A percentile compares a stretch with the other conserved stretches of the same genome.
Evolutionary conservation across 2,797 vertebrate species (phyloP).

Genomic region (Anniella stebbinsi): DNA sequence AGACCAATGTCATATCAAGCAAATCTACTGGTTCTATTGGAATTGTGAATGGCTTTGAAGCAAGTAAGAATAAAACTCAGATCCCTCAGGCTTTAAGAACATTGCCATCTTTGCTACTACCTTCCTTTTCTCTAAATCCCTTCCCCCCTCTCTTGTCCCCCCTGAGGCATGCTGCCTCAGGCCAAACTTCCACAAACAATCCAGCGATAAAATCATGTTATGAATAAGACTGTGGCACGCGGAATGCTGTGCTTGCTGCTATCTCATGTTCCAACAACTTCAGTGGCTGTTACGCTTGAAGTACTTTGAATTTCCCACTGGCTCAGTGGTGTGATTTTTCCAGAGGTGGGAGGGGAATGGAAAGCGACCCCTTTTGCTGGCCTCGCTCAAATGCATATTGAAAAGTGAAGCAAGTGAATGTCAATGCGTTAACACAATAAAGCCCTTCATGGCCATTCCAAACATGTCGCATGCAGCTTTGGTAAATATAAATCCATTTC

Average conservation of each 20-base stretch:
- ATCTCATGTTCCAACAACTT: conserved; percentile 21
- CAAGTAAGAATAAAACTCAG: background rate
- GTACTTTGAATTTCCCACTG: background rate
- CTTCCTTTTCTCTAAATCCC: background rate
- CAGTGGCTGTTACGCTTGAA: background rate
- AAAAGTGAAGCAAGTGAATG: background rate
- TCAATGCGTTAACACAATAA: background rate
- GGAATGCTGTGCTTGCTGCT: background rate
- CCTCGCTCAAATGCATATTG: background rate
- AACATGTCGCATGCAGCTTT: background rate
- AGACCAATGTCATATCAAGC: background rate
- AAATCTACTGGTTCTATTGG: background rate
- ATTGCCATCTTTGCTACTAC: background rate
- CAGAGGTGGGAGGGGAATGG: background rate
- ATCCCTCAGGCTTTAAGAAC: background rate
- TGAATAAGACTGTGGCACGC: background rate
- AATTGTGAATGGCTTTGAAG: background rate
- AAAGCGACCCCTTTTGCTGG: background rate
- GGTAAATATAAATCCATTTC: background rate
- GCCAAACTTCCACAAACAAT: background rate
- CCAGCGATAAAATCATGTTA: background rate
- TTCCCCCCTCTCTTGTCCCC: background rate
- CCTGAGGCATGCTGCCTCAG: background rate
- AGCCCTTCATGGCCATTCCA: background rate
- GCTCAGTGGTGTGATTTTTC: background rate